Percentiles rank a stretch among this genome's conserved stretches.
These are phyloP conservation scores for Shargacucullia verbasci DNA, from an alignment of 2,888 invertebrate species.

Conservation along the genomic window DNA sequence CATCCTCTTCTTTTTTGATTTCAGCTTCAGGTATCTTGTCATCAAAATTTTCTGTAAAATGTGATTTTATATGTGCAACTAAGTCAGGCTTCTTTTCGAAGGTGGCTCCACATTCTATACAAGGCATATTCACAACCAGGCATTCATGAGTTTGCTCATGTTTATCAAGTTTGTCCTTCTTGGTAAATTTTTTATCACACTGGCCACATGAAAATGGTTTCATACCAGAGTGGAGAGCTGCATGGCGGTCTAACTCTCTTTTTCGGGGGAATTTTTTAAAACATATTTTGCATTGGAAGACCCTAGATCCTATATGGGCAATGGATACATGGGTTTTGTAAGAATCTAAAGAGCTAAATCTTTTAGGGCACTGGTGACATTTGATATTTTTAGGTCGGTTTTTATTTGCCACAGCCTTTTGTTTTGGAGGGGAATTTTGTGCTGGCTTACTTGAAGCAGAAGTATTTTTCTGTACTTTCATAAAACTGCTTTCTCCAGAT, in stretches of 20 bases:
- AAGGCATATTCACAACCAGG: slow-evolving; percentile 89
- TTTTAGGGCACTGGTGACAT: slow-evolving; percentile 87
- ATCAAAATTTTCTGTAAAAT: slow-evolving; percentile 86
- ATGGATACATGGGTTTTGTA: slow-evolving; percentile 87
- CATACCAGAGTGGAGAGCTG: slow-evolving; percentile 91
- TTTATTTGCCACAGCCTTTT: slow-evolving; percentile 72
- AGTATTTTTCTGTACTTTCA: slow-evolving; percentile 75
- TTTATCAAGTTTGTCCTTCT: slow-evolving; percentile 91
- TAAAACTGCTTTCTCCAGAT: slow-evolving; percentile 83
- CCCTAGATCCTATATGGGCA: slow-evolving; percentile 87
- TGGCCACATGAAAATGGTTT: slow-evolving; percentile 91
- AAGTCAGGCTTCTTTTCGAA: slow-evolving; percentile 89
- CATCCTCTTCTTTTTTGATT: slow-evolving; percentile 81
- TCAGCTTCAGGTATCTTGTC: slow-evolving; percentile 75
- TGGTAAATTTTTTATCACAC: slow-evolving; percentile 91
- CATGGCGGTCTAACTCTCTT: slow-evolving; percentile 92
- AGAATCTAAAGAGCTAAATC: slow-evolving; percentile 85
- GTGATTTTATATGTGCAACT: slow-evolving; percentile 89
- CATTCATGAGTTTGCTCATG: slow-evolving; percentile 91
- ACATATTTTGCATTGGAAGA: slow-evolving; percentile 91
- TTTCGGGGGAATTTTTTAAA: slow-evolving; percentile 91
- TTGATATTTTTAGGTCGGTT: slow-evolving; percentile 86
- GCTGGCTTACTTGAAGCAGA: slow-evolving; percentile 68
- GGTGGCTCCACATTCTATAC: slow-evolving; percentile 90
- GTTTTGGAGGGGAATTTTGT: slow-evolving; percentile 75